Base-by-base conservation (phyloP, 2,797 vertebrate genomes). In the Protosalanx chinensis region DNA sequence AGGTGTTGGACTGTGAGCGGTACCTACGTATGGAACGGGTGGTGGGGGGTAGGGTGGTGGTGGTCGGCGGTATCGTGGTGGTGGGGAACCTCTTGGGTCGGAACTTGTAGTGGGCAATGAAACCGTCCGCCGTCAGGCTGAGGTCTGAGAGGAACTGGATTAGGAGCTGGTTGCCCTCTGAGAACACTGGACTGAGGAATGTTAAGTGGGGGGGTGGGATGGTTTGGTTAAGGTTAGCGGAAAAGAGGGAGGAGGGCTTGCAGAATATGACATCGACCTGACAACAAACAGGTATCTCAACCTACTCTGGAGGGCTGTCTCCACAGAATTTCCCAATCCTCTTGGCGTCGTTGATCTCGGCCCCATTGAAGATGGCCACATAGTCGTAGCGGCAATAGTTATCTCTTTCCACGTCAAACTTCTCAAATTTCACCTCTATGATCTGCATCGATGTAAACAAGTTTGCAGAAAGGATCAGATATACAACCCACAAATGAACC, bases 311-410 rank as follows among this genome's bases (percentile, higher is more conserved):
- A 73, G 98, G 96, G 64, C 96, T 98, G 84, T 99, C 98, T 16
- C 98, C 97, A 5, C 98, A 99, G 81, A 93, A 99, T 81, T 97
- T 98, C 8, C 98, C 97, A 13, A 99, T 97, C 88, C 95, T 94
- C 86, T 90, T 95, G 4, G 97, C 96, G 4, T 99, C 97, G 0
- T 98, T 95, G 82, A 95, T 93, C 88, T 99, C 97, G 0, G 92
- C 92, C 20, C 97, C 96, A 0, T 98, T 98, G 84, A 97, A 98
- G 81, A 99, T 94, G 27, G 97, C 95, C 60, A 99, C 94, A 0
- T 95, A 96, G 85, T 99, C 98, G 0, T 99, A 98, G 71, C 96
- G 95, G 88, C 97, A 99, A 89, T 98, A 98, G 92, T 96, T 98
- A 75, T 99, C 98, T 69, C 96, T 92, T 69, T 99, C 98, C 72